Base-by-base conservation (phyloP, 1,140 invertebrate species). In the Trichonephila clavata region DNA sequence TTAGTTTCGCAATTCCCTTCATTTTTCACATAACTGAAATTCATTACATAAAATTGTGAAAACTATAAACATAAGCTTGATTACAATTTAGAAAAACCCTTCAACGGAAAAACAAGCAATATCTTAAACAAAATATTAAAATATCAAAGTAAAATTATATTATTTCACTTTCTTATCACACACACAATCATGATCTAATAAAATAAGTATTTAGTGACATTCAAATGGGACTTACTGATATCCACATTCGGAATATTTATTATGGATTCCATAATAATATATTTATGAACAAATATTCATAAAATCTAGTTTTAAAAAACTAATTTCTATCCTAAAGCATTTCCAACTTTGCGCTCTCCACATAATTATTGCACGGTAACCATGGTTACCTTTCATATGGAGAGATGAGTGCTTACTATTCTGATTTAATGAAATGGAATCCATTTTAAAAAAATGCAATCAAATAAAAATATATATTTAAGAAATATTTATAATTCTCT, bases 161-260 rank as follows among this genome's bases (percentile, higher is more conserved):
- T 63, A 20, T 63, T 63, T 21, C 21, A 63, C 18, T 63, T 77
- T 32, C 4, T 32, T 2, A 77, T 43, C 24, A n/a, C n/a, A n/a
- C n/a, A n/a, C n/a, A n/a, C n/a, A 32, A 21, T 86, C 14, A 39
- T 39, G 32, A 50, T 50, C 50, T 50, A 50, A 13, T 50, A 50
- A 50, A 13, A 50, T 10, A 50, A 50, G 10, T 50, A 13, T 5
- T 50, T 68, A 86, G 50, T 3, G 6, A 27, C n/a, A 59, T 86
- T 63, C 5, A 86, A 63, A 86, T 39, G 27, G 16, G 24, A 89
- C 39, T 71, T 43, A 89, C 86, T 89, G 18, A 89, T 21, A 27
- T 68, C 61, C n/a, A 89, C 61, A 71, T 0, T 68, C 21, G 63
- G 61, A 61, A 89, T 71, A 57, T 43, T 68, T 68, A 43, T 21